phyloP scores from a whole-genome alignment of 2,113 vertebrate species.

The Ceyx melanurus region DNA sequence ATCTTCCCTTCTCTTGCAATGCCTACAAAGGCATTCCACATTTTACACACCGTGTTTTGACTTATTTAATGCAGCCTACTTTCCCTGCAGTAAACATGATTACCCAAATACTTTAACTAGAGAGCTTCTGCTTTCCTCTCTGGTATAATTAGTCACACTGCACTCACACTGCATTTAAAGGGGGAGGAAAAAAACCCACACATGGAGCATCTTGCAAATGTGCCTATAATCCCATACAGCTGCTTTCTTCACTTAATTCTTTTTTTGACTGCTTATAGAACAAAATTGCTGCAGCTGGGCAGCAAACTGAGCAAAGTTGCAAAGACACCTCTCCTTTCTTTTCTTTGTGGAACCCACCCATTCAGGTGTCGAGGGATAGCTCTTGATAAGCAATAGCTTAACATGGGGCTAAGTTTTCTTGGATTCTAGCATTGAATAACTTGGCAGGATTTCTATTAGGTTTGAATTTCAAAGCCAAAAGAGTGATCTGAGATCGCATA shows the following conservation, averaged over 20 bases:
- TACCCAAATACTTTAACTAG: conserved; percentile 80
- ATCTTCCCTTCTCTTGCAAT: conserved; percentile 72
- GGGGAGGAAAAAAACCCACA: conserved; percentile 32
- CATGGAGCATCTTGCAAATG: conserved; percentile 75
- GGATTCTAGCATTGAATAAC: conserved; percentile 69
- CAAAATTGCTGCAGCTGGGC: conserved; percentile 63
- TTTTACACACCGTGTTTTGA: conserved; percentile 79
- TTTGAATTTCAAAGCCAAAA: conserved; percentile 77
- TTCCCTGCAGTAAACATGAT: conserved; percentile 82
- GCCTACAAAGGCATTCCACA: conserved; percentile 75
- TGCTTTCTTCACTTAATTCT: conserved; percentile 71
- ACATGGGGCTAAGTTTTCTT: conserved; percentile 69
- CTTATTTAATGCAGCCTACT: conserved; percentile 82
- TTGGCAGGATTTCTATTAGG: conserved; percentile 76
- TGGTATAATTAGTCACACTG: conserved; percentile 79
- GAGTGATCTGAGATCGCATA: conserved; percentile 76
- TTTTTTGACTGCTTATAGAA: conserved; percentile 57
- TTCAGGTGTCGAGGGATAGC: conserved; percentile 60
- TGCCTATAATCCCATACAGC: conserved; percentile 73
- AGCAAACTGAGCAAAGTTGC: conserved; percentile 66
- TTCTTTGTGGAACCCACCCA: conserved; percentile 56
- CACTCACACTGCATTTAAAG: conserved; percentile 73
- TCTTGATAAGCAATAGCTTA: conserved; percentile 64
- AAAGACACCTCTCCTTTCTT: conserved; percentile 32
- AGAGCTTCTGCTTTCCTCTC: conserved; percentile 79